These are phyloP conservation scores for Macropis europaea DNA, from an alignment of 2,888 invertebrate genomes.

Conservation along the genomic window DNA sequence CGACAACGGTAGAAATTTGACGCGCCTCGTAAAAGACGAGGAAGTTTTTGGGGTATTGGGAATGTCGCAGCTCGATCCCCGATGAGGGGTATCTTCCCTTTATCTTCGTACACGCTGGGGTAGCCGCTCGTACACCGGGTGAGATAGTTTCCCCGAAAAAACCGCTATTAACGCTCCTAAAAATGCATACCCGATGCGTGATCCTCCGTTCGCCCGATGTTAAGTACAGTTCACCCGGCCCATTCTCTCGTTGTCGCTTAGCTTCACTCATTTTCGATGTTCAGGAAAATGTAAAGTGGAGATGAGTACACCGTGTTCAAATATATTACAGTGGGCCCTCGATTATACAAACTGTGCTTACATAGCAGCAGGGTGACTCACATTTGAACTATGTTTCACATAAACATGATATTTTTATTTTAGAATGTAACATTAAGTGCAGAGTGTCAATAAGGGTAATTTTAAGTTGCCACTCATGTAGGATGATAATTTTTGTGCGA, in stretches of 20 bases:
- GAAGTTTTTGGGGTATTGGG: conserved; percentile 15
- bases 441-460: no score
- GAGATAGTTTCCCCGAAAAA: conserved; percentile 53
- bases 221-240: not conserved
- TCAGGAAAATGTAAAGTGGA: not conserved
- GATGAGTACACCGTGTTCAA: not conserved
- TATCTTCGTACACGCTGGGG: conserved; percentile 41
- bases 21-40: conserved; percentile 50
- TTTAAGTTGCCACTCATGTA: no score
- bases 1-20: conserved; percentile 48
- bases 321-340: no score
- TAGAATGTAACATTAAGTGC: no score
- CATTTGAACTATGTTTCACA: no score
- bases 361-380: no score
- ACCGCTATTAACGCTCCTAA: conserved; percentile 31
- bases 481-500: no score
- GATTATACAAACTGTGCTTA: no score
- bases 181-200: conserved; percentile 9
- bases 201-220: no score
- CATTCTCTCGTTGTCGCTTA: not conserved
- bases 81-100: conserved; percentile 48
- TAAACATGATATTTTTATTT: no score
- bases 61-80: conserved; percentile 38
- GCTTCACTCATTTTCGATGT: not conserved
- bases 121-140: conserved; percentile 31